A percentile compares a stretch with the other conserved stretches of the same genome.
phyloP scores from a whole-genome alignment of 2,888 invertebrate genomes.

The Dicycla oo region DNA sequence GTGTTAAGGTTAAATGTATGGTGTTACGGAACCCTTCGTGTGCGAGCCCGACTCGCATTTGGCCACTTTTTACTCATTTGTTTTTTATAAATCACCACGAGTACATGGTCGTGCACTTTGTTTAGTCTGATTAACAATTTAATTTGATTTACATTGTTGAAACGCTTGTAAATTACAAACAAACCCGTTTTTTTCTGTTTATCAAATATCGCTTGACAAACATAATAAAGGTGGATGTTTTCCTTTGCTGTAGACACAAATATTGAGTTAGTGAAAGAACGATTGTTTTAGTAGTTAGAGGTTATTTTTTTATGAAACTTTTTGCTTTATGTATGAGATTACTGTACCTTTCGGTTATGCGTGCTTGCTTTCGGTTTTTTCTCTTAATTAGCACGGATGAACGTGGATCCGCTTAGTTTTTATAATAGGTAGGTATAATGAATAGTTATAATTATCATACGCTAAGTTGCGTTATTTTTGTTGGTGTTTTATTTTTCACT shows the following conservation, averaged over 20 bases:
- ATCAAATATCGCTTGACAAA: conserved; percentile 41
- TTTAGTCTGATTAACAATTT: conserved; percentile 41
- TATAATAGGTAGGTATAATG: not conserved
- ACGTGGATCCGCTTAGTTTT: conserved; percentile 8
- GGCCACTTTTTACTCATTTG: not conserved
- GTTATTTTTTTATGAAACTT: conserved; percentile 9
- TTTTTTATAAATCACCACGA: conserved; percentile 18
- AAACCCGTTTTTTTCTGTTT: conserved; percentile 30
- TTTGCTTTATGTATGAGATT: conserved; percentile 6
- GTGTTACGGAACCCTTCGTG: no score
- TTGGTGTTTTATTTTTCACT: not conserved
- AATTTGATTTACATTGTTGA: conserved; percentile 43
- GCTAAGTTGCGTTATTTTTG: not conserved
- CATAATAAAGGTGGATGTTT: conserved; percentile 34
- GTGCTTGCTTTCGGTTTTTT: conserved; percentile 5
- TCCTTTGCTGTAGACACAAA: conserved; percentile 27
- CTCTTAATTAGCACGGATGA: conserved; percentile 6
- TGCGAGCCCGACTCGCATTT: no score
- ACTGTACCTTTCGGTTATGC: not conserved
- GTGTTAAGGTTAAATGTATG: no score
- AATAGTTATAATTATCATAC: no score
- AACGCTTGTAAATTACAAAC: conserved; percentile 37
- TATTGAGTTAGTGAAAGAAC: conserved; percentile 41
- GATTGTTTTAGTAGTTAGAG: not conserved
- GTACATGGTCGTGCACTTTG: conserved; percentile 32